phyloP scores from a whole-genome alignment of 1,140 invertebrate species.

The Lucilia sericata region DNA sequence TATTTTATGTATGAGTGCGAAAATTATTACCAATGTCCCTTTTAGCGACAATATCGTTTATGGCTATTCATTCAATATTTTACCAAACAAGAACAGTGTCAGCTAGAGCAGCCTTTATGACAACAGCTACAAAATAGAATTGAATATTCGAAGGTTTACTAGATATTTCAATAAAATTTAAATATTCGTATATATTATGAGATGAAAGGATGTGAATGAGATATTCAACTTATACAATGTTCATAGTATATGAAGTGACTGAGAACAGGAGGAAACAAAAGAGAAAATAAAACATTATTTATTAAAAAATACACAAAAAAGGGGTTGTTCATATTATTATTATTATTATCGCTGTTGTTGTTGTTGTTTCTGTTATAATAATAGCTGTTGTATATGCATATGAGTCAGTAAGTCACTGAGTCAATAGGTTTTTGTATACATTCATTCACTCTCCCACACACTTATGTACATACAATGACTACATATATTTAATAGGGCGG shows the following conservation, averaged over 20 bases:
- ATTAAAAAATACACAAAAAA: background rate
- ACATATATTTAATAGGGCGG: no score
- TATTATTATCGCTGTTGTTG: background rate
- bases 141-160: background rate
- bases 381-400: background rate
- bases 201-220: background rate
- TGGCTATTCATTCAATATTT: background rate
- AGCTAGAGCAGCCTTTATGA: background rate
- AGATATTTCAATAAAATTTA: background rate
- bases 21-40: background rate
- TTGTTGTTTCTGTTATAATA: background rate
- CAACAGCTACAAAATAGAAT: background rate
- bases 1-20: background rate
- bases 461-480: no score
- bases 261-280: background rate
- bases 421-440: background rate
- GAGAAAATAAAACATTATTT: slow-evolving; percentile 24
- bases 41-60: background rate
- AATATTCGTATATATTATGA: no score
- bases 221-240: no score
- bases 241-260: background rate
- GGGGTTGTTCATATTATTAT: slow-evolving; percentile 20
- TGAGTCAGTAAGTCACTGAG: background rate
- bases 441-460: background rate
- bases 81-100: no score